Evolutionary conservation across 2,888 invertebrate genomes (phyloP), one percentile per base, ranked within the genome.

Genomic region (Lucinisca nassula): DNA sequence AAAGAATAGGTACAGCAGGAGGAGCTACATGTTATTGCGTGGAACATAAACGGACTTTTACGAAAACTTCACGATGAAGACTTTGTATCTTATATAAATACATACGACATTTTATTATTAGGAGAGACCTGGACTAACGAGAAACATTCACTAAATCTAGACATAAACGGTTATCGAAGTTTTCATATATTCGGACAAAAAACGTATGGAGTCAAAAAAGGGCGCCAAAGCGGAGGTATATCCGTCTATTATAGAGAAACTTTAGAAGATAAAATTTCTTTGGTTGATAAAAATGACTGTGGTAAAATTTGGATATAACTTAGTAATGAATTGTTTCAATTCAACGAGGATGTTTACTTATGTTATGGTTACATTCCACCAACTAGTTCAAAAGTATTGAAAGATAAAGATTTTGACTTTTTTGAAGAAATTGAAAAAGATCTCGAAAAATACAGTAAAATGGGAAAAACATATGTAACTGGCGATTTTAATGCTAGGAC

Each of bases 101-200:
- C 40, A 24, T 74, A 40, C 40, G 74, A 74, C 4, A 74, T 76
- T 55, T 12, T 76, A 12, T 30, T 76, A 55, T 35, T 76, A 32
- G 21, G 49, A 55, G 55, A 76, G 35, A 32, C 76, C 4, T 76
- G 51, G 51, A 55, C 32, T 32, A 76, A 30, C 30, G 21, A 51
- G 0, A 76, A 76, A 45, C 49, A 49, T 37, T 55, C 2, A 55
- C 0, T 32, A 4, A 24, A 49, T 55, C 55, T 76, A 32, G 37
- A 76, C 51, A 32, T 51, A 51, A 24, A 76, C n/a, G 76, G 49
- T 6, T 32, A 30, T 32, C 17, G 55, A 17, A 30, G 32, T 51
- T 4, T 37, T 12, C 72, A 72, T 37, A 72, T 72, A 14, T 72
- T 72, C 37, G 72, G 72, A n/a, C 37, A 72, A 8, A 72, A 72